Conservation (phyloP, 2,113 vertebrate genomes). For the Gila orcuttii region DNA sequence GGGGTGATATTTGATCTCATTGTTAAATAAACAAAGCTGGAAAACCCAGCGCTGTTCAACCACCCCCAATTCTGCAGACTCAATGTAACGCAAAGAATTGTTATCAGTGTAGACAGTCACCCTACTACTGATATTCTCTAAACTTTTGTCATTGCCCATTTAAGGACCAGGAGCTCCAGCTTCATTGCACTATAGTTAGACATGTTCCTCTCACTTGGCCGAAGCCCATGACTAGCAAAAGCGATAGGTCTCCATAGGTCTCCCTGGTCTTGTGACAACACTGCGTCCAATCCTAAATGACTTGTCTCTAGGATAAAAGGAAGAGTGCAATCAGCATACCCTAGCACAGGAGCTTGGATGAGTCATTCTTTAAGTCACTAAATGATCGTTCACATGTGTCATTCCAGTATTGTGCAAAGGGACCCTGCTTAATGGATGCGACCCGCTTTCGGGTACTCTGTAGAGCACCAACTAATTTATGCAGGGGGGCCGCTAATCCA, state of each 20-base stretch:
- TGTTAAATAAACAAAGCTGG: background rate
- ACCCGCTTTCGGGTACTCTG: too few species aligned
- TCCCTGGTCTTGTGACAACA: background rate
- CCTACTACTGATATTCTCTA: background rate
- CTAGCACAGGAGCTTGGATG: background rate
- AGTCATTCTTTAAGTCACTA: background rate
- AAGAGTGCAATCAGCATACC: background rate
- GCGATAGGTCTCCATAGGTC: background rate
- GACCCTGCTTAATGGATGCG: too few species aligned
- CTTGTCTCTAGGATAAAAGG: background rate
- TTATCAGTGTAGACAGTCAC: background rate
- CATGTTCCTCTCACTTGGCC: background rate
- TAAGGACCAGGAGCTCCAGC: background rate
- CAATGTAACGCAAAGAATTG: background rate
- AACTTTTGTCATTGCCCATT: constrained; percentile 1
- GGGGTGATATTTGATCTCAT: background rate
- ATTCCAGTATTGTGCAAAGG: background rate
- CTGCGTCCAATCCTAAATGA: background rate
- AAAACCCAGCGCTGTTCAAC: background rate
- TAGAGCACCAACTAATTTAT: too few species aligned
- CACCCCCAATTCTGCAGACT: background rate
- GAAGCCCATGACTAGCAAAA: background rate
- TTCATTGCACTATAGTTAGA: background rate
- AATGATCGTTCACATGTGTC: background rate
- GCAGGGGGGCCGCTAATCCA: too few species aligned